Base-by-base conservation (phyloP, 2,797 vertebrate genomes). In the Dipus sagitta region DNA sequence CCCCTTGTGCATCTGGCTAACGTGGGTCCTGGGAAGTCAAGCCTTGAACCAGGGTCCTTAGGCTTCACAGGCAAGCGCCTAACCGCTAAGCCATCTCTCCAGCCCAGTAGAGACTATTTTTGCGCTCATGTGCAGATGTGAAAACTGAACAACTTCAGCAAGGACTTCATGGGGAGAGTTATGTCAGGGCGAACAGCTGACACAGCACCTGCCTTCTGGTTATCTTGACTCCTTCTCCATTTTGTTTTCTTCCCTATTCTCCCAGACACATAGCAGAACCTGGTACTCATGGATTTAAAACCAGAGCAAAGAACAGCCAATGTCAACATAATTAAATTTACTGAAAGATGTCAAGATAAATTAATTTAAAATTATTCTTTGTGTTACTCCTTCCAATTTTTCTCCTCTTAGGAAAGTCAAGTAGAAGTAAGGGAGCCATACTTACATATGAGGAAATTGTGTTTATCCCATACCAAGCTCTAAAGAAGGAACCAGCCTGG, bases 331-430 rank as follows among this genome's bases (percentile, higher is more conserved):
- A 42, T 14, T 13, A n/a, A 79, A 94, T 20, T 20, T 14, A 89
- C 23, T 13, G 2, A 65, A 2, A 81, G 28, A 2, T n/a, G 52
- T 65, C 34, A 58, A 71, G 42, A 42, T 52, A 65, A 52, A 32
- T 79, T 71, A 52, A 15, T 79, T 87, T 72, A 90, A 47, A 86
- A 58, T 75, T 74, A 34, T 38, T 32, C 21, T 70, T 67, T 28
- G 65, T 84, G 79, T 91, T 58, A 87, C 0, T 34, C 20, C 20
- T 85, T 86, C 6, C 24, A 23, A 38, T 32, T 84, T 62, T 67
- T 74, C 12, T 75, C 24, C n/a, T 28, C 32, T 75, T 85, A 75
- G 4, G 54, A 20, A 64, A 65, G 20, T 85, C 34, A 26, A 4
- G 5, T 2, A 32, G n/a, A 78, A 42, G 21, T 0, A 23, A 67